Percentiles rank a stretch among this genome's conserved stretches.
Conservation (phyloP, 2,113 vertebrate genomes). For the Myrmophylax atrothorax region DNA sequence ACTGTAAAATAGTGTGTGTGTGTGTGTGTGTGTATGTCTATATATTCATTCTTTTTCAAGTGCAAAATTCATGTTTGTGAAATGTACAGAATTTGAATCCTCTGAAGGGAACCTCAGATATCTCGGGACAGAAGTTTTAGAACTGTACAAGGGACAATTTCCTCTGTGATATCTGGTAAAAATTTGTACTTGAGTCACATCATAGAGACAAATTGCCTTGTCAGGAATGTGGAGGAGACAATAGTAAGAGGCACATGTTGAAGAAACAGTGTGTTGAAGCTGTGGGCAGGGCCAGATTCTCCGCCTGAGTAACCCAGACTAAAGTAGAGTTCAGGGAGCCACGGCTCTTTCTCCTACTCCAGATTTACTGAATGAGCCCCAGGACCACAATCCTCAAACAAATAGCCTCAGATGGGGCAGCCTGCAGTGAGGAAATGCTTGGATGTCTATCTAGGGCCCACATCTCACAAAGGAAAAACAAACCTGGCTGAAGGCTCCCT, state of each 20-base stretch:
- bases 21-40: too few species aligned
- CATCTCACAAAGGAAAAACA: constrained; percentile 1
- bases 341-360: neutral
- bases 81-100: neutral
- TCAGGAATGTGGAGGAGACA: neutral
- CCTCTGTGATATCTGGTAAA: neutral
- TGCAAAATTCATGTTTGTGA: neutral
- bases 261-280: neutral
- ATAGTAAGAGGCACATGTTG: neutral
- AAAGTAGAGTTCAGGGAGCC: neutral
- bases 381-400: neutral
- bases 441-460: neutral
- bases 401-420: neutral
- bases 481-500: neutral
- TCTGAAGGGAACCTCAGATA: neutral
- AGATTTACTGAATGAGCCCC: neutral
- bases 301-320: neutral
- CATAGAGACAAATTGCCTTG: neutral
- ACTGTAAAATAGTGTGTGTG: neutral
- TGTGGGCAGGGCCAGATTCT: neutral
- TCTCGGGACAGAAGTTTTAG: neutral
- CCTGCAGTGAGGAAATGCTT: neutral
- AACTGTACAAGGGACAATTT: neutral
- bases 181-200: neutral
- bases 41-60: neutral